Evolutionary conservation across 2,797 vertebrate genomes (phyloP).

Genomic region (Clarias pachynema): DNA sequence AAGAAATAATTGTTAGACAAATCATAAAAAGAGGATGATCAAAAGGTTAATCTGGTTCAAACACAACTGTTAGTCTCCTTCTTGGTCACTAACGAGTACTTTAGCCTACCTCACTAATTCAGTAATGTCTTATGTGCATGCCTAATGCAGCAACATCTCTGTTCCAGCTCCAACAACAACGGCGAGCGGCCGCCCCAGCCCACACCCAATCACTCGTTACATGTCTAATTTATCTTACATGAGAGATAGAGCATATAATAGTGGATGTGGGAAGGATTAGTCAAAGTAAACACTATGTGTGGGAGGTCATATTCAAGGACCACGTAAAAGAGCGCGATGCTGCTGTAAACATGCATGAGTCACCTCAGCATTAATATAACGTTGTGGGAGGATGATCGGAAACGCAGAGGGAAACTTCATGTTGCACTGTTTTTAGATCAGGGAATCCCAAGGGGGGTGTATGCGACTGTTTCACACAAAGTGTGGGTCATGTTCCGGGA

Average conservation of each 20-base stretch:
- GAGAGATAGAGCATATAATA: constrained; percentile 3
- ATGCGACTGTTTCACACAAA: constrained; percentile 36
- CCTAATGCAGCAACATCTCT: not conserved
- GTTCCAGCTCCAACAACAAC: constrained; percentile 7
- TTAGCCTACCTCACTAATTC: not conserved
- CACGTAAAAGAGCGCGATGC: constrained; percentile 19
- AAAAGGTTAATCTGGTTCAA: not conserved
- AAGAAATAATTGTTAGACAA: not conserved
- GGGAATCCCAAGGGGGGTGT: constrained; percentile 23
- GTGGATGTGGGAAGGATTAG: constrained; percentile 18
- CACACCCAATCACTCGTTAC: not conserved
- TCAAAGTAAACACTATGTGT: constrained; percentile 37
- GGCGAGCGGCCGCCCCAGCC: not conserved
- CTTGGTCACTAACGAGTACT: not conserved
- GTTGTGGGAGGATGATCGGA: constrained; percentile 30
- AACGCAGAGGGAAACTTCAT: constrained; percentile 30
- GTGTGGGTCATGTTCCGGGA: constrained; percentile 13
- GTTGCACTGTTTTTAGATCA: constrained; percentile 26
- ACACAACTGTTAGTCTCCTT: not conserved
- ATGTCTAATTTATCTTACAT: constrained; percentile 12
- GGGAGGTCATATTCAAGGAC: constrained; percentile 36
- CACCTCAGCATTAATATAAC: constrained; percentile 42
- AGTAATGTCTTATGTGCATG: not conserved
- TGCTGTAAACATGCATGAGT: constrained; percentile 40
- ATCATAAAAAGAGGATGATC: not conserved